phyloP scores from a whole-genome alignment of 2,797 vertebrate genomes.

The Gadopsis marmoratus region DNA sequence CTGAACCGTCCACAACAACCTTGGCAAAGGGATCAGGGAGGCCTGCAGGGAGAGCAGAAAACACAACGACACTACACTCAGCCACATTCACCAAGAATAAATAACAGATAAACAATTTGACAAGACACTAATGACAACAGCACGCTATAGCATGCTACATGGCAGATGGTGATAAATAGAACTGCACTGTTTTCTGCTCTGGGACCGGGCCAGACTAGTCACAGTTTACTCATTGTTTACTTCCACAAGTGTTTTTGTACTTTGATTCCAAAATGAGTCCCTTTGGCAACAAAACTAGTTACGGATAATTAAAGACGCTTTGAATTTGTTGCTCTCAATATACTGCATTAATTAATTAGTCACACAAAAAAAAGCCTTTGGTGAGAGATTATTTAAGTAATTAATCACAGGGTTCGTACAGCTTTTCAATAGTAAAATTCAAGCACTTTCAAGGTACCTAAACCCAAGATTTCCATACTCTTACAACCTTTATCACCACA shows the following conservation, averaged over 20 bases:
- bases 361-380: neutral
- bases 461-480: too few relatives aligned
- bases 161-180: conserved; percentile 17
- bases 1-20: conserved; percentile 97
- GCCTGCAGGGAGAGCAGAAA: conserved; percentile 80
- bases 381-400: neutral
- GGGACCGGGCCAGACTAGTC: neutral
- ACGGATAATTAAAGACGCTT: neutral
- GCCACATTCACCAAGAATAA: neutral
- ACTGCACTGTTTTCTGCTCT: neutral
- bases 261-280: conserved; percentile 5
- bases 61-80: neutral
- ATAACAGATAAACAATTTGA: conserved; percentile 16
- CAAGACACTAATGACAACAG: conserved; percentile 21
- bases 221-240: conserved; percentile 16
- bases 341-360: neutral
- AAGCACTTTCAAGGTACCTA: too few relatives aligned
- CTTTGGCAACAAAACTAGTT: neutral
- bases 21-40: conserved; percentile 99
- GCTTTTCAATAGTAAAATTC: too few relatives aligned
- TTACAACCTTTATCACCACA: too few relatives aligned
- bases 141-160: neutral
- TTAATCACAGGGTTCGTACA: neutral
- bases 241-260: neutral
- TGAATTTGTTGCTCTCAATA: neutral